Base-by-base conservation (phyloP, 2,888 invertebrate species). In the Isotomurus palustris region DNA sequence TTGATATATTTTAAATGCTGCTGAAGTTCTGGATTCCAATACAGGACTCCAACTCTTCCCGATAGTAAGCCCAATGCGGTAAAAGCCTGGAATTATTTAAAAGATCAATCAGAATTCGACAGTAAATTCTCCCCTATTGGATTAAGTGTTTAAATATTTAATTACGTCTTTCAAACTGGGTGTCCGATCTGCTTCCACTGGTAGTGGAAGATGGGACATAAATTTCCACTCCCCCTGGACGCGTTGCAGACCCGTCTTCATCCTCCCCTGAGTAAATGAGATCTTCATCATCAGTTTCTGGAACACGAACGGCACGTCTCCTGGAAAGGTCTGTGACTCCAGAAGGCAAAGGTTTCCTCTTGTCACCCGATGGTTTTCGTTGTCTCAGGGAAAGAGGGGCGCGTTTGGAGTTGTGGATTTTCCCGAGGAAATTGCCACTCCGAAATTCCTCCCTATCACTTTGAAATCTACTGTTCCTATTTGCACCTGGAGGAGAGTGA, bases 21-120 rank as follows among this genome's bases (percentile, higher is more conserved):
- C 41, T 0, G 64, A 62, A 5, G 56, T 50, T 2, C 51, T 54
- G 0, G 58, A 49, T 43, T 62, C 62, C 22, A 69, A 50, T 1
- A 63, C 62, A 1, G 67, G 67, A 41, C 63, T 67, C 69, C 69
- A 69, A 19, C 58, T 64, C 41, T 66, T 69, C 32, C 64, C 60
- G 35, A 69, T 67, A 14, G 60, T 60, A 6, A 69, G 58, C 1
- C 51, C 55, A 12, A 66, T 58, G n/a, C 69, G 62, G 60, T 58
- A 69, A 28, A 57, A 67, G 24, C 50, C 64, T 56, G n/a, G 8
- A 38, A 29, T 17, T 22, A 36, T 10, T 29, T 3, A 35, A 21
- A 61, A 58, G 40, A 53, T 49, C 10, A n/a, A n/a, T n/a, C n/a
- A 17, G 38, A 19, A 43, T n/a, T n/a, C n/a, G n/a, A n/a, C n/a